Conservation (phyloP, 2,888 invertebrate species). For the Pheosia tremula region DNA sequence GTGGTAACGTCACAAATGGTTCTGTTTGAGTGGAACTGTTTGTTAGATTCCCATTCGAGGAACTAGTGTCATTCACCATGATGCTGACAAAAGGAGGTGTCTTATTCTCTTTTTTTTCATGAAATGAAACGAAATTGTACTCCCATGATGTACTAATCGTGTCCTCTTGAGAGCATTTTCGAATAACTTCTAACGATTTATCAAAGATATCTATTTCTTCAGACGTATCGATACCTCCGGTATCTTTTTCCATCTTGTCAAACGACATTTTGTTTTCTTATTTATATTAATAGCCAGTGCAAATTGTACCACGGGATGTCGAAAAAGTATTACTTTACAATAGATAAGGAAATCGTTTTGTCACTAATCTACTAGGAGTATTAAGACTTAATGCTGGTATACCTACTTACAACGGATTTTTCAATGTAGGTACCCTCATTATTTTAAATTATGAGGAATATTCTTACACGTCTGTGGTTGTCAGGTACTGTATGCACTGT, state of each 20-base stretch:
- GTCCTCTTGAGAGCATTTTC: conserved; percentile 58
- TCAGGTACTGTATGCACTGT: too few relatives aligned
- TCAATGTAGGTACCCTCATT: not conserved
- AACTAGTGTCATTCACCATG: conserved; percentile 59
- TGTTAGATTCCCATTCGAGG: conserved; percentile 41
- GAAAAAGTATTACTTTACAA: conserved; percentile 2
- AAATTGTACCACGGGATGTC: not conserved
- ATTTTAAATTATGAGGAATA: too few relatives aligned
- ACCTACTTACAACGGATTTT: conserved; percentile 6
- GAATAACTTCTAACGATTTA: conserved; percentile 66
- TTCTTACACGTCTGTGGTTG: not conserved
- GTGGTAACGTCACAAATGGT: conserved; percentile 42
- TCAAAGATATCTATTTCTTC: conserved; percentile 42
- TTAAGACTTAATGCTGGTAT: too few relatives aligned
- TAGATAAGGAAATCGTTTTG: not conserved
- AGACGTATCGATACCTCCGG: conserved; percentile 42
- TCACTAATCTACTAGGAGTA: too few relatives aligned
- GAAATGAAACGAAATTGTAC: conserved; percentile 49
- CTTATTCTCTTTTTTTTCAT: conserved; percentile 52
- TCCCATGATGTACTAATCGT: conserved; percentile 69
- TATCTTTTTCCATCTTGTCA: conserved; percentile 29
- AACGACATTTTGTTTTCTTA: conserved; percentile 37
- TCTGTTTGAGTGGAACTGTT: conserved; percentile 67
- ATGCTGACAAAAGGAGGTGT: conserved; percentile 66
- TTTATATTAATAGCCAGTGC: not conserved